phyloP scores from a whole-genome alignment of 37 sponge, comb jelly and placozoan species.

The Corticium candelabrum region DNA sequence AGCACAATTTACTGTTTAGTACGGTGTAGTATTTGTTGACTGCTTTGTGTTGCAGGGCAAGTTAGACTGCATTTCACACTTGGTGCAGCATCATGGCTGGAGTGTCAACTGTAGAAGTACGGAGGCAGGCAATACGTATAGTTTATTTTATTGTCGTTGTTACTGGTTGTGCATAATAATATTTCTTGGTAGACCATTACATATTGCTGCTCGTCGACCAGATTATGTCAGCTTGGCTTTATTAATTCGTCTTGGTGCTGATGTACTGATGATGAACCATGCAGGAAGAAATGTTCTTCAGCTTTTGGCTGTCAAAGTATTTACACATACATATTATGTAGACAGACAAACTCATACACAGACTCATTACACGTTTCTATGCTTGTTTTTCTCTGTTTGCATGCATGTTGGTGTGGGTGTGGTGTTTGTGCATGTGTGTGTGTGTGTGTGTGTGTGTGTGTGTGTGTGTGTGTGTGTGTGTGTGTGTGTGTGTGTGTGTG shows the following conservation, averaged over 20 bases:
- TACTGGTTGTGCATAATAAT: background rate
- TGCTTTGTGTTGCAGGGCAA: too few relatives aligned
- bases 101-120: constrained; percentile 25
- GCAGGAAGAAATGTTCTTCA: constrained; percentile 19
- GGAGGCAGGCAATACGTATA: constrained; percentile 38
- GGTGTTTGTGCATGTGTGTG: too few relatives aligned
- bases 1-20: too few relatives aligned
- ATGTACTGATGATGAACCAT: constrained; percentile 41
- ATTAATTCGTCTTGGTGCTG: constrained; percentile 54
- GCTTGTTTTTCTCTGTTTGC: too few relatives aligned
- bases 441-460: too few relatives aligned
- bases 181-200: constrained; percentile 30
- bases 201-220: constrained; percentile 36
- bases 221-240: constrained; percentile 24
- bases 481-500: too few relatives aligned
- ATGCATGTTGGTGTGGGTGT: too few relatives aligned
- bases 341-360: too few relatives aligned
- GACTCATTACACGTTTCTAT: too few relatives aligned
- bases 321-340: too few relatives aligned
- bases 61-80: constrained; percentile 16
- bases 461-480: too few relatives aligned
- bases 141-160: background rate
- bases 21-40: too few relatives aligned
- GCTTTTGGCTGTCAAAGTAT: constrained; percentile 51
- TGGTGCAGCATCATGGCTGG: constrained; percentile 27